A percentile compares a stretch with the other conserved stretches of the same genome.
These are phyloP conservation scores for Anoura caudifer DNA, from an alignment of 2,113 vertebrate genomes.

Conservation along the genomic window DNA sequence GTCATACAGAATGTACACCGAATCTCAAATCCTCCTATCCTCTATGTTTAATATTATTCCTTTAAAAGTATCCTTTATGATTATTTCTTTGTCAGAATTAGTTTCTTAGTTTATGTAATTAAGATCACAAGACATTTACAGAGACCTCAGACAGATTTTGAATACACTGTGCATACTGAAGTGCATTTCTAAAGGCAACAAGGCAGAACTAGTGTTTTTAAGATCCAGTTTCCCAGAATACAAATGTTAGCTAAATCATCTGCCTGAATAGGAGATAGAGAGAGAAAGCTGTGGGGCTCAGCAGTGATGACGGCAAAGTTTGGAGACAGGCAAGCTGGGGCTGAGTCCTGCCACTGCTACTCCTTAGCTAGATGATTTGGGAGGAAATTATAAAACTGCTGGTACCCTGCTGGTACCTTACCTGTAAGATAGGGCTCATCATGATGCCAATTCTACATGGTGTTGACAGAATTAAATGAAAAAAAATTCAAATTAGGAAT, in stretches of 20 bases:
- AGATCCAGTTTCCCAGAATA: constrained; percentile 44
- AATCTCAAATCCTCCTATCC: constrained; percentile 11
- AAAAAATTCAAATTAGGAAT: neutral
- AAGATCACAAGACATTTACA: constrained; percentile 9
- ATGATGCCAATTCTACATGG: neutral
- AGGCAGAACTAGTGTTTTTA: constrained; percentile 43
- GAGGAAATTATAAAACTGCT: neutral
- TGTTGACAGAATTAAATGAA: neutral
- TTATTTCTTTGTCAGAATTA: constrained; percentile 21
- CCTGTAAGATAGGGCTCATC: neutral
- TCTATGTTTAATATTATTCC: neutral
- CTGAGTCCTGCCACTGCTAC: neutral
- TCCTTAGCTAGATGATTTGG: neutral
- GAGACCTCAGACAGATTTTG: neutral
- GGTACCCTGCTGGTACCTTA: neutral
- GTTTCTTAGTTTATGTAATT: neutral
- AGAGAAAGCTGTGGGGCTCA: neutral
- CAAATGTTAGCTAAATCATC: neutral
- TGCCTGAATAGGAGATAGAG: neutral
- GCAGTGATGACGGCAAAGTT: neutral
- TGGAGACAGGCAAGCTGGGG: neutral
- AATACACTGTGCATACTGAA: neutral
- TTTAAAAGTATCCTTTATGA: neutral
- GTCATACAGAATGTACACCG: neutral
- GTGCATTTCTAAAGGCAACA: neutral